phyloP scores from a whole-genome alignment of 2,797 vertebrate genomes.

The Antrozous pallidus region DNA sequence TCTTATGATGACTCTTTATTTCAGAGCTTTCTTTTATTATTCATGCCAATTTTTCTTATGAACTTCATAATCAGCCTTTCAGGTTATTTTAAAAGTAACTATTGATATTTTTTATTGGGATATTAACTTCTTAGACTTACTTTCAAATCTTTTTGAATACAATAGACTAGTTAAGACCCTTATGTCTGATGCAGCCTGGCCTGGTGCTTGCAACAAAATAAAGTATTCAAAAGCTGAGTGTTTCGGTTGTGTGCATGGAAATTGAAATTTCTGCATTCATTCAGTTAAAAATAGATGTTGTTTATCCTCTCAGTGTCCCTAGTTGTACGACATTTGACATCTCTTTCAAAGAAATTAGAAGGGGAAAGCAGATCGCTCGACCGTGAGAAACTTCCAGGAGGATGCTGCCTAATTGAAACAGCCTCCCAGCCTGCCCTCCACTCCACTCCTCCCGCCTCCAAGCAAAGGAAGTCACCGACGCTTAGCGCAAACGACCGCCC shows the following conservation, averaged over 20 bases:
- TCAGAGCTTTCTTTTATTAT: background rate
- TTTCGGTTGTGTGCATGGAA: background rate
- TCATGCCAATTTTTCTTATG: background rate
- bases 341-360: conserved; percentile 31
- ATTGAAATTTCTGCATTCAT: background rate
- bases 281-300: background rate
- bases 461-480: background rate
- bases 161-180: background rate
- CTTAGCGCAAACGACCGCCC: background rate
- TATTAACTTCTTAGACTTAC: background rate
- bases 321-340: background rate
- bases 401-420: background rate
- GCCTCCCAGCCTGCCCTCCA: background rate
- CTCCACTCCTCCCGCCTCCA: background rate
- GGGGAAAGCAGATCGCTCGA: background rate
- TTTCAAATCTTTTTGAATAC: background rate
- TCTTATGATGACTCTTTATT: background rate
- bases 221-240: background rate
- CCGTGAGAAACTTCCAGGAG: background rate
- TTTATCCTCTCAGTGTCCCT: background rate
- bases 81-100: background rate
- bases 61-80: conserved; percentile 33
- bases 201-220: background rate
- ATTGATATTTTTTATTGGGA: background rate
- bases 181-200: background rate